Evolutionary conservation across 2,888 invertebrate genomes (phyloP).

Genomic region (Hirtodrosophila confusa): DNA sequence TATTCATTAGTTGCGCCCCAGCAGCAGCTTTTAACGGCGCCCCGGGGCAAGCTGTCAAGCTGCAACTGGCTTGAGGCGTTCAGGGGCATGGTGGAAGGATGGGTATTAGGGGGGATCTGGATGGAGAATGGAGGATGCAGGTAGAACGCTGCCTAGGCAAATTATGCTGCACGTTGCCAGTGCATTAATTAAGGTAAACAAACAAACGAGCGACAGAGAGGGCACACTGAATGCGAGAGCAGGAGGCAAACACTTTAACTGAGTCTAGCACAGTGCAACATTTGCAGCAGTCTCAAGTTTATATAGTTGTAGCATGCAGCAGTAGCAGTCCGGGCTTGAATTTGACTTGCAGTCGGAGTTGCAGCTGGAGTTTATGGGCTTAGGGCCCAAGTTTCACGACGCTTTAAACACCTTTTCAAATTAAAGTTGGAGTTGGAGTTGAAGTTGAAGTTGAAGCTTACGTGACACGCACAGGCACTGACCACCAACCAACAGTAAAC

Average conservation of each 20-base stretch:
- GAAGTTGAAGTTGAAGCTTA: constrained; percentile 27
- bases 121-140: background rate
- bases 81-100: background rate
- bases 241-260: constrained; percentile 20
- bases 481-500: constrained; percentile 24
- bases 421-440: constrained; percentile 23
- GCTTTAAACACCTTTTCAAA: constrained; percentile 63
- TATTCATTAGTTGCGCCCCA: constrained; percentile 69
- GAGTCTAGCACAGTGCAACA: constrained; percentile 24
- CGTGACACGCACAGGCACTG: constrained; percentile 54
- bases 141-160: constrained; percentile 37
- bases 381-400: constrained; percentile 20
- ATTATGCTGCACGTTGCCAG: constrained; percentile 61
- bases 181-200: constrained; percentile 79
- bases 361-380: constrained; percentile 16
- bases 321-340: background rate
- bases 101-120: too few species aligned
- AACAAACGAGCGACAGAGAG: constrained; percentile 49
- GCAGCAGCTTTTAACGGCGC: constrained; percentile 28
- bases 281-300: constrained; percentile 36
- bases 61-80: constrained; percentile 10
- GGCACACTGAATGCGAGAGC: background rate
- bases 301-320: constrained; percentile 27
- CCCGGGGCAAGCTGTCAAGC: constrained; percentile 27
- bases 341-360: constrained; percentile 9